Percentiles rank a stretch among this genome's conserved stretches.
These are phyloP conservation scores for Rhea pennata DNA, from an alignment of 2,113 vertebrate species.

Conservation along the genomic window DNA sequence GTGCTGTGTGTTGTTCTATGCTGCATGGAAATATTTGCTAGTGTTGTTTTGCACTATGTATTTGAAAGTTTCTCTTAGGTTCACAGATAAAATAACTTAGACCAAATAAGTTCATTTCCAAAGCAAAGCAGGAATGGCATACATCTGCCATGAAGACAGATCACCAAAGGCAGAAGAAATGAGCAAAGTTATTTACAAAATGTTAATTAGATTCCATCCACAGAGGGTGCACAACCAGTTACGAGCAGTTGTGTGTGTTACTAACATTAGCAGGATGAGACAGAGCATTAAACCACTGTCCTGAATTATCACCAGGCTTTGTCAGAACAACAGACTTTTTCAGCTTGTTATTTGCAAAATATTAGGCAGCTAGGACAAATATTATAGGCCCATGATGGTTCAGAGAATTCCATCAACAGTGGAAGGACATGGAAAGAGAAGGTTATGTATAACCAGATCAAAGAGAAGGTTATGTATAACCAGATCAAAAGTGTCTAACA, in stretches of 20 bases:
- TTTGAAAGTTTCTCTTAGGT: not conserved
- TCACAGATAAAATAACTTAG: not conserved
- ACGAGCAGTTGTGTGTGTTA: no score
- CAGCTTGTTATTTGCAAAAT: not conserved
- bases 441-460: not conserved
- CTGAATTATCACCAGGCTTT: not conserved
- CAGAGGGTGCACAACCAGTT: not conserved
- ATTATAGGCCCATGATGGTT: not conserved
- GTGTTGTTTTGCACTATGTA: not conserved
- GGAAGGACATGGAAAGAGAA: not conserved
- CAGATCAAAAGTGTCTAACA: not conserved
- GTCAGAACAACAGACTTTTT: not conserved
- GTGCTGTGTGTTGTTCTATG: not conserved
- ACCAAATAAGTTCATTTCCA: no score
- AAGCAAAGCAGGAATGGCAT: not conserved
- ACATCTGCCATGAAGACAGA: not conserved
- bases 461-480: not conserved
- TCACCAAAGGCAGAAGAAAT: not conserved
- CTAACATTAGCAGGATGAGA: not conserved
- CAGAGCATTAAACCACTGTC: not conserved
- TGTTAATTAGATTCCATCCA: not conserved
- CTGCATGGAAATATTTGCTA: not conserved
- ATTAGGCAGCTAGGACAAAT: no score
- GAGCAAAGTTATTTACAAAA: not conserved
- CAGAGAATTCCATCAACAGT: not conserved